phyloP scores from a whole-genome alignment of 2,113 vertebrate species.

The Myiopsitta monachus region DNA sequence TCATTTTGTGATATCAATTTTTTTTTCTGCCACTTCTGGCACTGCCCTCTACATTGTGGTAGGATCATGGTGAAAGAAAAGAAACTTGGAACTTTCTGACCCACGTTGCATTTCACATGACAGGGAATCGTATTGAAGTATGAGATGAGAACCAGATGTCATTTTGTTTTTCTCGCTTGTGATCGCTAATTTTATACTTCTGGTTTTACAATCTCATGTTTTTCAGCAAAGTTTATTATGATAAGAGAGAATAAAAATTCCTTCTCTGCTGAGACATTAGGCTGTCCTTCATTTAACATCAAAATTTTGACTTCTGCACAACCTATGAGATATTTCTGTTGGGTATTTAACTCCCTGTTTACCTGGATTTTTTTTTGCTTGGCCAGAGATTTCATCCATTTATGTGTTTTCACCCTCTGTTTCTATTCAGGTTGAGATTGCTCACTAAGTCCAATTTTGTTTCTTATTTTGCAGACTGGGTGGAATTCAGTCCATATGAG shows the following conservation, averaged over 20 bases:
- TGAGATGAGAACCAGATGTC: neutral
- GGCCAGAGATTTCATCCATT: neutral
- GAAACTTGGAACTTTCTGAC: neutral
- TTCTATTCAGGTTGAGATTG: neutral
- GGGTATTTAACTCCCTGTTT: neutral
- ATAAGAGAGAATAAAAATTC: neutral
- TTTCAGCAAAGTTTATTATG: neutral
- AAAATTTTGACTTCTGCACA: neutral
- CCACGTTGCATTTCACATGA: neutral
- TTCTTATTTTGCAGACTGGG: constrained; percentile 85
- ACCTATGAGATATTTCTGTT: neutral
- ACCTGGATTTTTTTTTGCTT: neutral
- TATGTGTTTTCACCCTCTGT: neutral
- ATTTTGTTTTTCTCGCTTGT: neutral
- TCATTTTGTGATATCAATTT: neutral
- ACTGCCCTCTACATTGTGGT: neutral
- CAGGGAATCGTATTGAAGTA: neutral
- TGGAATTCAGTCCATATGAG: constrained; percentile 96
- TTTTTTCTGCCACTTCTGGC: neutral
- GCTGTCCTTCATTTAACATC: neutral
- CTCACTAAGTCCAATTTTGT: neutral
- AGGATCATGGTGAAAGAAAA: neutral
- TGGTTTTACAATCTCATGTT: neutral
- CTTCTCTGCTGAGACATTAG: neutral
- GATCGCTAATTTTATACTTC: neutral